These are phyloP conservation scores for Myxocyprinus asiaticus DNA, from an alignment of 2,113 vertebrate genomes.

Conservation along the genomic window DNA sequence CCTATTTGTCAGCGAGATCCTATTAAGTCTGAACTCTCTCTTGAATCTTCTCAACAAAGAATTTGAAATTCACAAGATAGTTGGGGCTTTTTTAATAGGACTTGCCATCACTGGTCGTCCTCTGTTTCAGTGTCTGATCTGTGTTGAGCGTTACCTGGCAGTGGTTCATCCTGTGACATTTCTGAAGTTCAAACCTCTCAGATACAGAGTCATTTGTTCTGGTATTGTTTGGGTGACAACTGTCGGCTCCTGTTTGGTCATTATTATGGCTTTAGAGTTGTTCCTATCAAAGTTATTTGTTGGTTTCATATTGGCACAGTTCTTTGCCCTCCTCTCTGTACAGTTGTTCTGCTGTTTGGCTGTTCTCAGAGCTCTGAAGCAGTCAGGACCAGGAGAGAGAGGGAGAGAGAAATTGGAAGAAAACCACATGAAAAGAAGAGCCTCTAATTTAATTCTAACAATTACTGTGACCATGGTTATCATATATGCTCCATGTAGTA, in stretches of 20 bases:
- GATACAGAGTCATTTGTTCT: slow-evolving; percentile 27
- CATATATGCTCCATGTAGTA: background rate
- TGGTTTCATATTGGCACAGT: background rate
- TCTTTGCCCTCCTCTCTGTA: background rate
- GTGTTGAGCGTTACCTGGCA: background rate
- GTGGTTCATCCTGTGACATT: slow-evolving; percentile 25
- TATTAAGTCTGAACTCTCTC: background rate
- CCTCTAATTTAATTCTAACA: background rate
- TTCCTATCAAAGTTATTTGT: background rate
- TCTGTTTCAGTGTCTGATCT: slow-evolving; percentile 12
- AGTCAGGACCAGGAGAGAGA: slow-evolving; percentile 36
- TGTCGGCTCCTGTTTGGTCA: background rate
- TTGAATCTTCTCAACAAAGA: background rate
- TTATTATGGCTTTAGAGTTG: background rate
- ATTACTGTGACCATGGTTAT: background rate
- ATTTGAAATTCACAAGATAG: background rate
- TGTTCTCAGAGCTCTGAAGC: slow-evolving; percentile 20
- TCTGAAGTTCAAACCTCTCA: slow-evolving; percentile 38
- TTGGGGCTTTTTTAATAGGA: background rate
- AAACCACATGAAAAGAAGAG: slow-evolving; percentile 19
- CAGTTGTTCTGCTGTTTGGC: background rate
- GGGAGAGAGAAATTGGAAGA: background rate
- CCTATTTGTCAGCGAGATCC: slow-evolving; percentile 24
- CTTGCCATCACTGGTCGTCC: background rate
- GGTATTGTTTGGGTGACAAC: slow-evolving; percentile 14